Conservation (phyloP, 1,140 invertebrate genomes). For the Leptopilina boulardi region DNA sequence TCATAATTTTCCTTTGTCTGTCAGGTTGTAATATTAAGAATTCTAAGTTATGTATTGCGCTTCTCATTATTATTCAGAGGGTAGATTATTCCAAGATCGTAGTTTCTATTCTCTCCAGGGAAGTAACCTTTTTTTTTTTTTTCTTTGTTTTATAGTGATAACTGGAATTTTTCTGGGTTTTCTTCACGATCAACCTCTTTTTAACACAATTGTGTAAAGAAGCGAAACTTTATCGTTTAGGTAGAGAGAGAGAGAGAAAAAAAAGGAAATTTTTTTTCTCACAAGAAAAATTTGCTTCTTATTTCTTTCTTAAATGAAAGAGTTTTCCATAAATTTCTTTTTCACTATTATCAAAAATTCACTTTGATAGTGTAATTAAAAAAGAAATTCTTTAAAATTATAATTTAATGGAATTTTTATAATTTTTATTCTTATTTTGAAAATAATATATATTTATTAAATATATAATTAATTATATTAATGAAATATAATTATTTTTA, state of each 20-base stretch:
- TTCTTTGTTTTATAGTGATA: neutral
- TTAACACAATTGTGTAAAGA: slow-evolving; percentile 1
- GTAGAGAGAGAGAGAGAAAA: neutral
- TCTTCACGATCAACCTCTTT: neutral
- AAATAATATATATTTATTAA: no score
- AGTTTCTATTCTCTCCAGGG: neutral
- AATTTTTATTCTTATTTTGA: no score
- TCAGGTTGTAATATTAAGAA: neutral
- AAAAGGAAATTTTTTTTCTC: slow-evolving; percentile 37
- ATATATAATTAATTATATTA: no score
- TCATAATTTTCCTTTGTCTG: neutral
- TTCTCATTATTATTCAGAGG: slow-evolving; percentile 12
- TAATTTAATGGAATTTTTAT: no score
- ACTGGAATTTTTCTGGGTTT: slow-evolving; percentile 3
- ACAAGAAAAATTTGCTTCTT: neutral
- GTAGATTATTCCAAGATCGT: neutral
- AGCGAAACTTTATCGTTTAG: slow-evolving; percentile 30
- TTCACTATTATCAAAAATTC: no score
- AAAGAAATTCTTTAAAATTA: no score
- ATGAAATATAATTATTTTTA: no score
- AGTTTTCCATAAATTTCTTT: no score
- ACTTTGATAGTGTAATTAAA: no score
- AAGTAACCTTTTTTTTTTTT: neutral
- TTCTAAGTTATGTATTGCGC: neutral
- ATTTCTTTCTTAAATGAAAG: neutral